Percentiles rank a stretch among this genome's conserved stretches.
Evolutionary conservation across 2,888 invertebrate genomes (phyloP).

Genomic region (Synanthedon myopaeformis): DNA sequence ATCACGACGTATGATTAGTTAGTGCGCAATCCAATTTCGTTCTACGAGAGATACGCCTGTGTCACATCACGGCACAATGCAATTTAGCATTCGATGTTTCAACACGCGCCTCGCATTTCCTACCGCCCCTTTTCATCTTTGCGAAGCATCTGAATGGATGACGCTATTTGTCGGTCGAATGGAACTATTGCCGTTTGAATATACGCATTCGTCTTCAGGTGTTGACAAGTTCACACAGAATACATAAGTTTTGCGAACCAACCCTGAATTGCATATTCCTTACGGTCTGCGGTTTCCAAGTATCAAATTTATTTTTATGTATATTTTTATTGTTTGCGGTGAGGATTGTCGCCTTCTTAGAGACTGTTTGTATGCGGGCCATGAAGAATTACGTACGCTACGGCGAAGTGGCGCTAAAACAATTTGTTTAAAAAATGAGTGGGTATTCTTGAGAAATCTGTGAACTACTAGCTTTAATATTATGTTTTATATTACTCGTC

Average conservation of each 20-base stretch:
- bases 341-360: slow-evolving; percentile 63
- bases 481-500: slow-evolving; percentile 40
- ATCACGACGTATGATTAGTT: slow-evolving; percentile 56
- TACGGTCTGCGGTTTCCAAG: slow-evolving; percentile 40
- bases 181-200: slow-evolving; percentile 28
- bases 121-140: slow-evolving; percentile 35
- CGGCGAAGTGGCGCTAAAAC: slow-evolving; percentile 55
- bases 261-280: slow-evolving; percentile 39
- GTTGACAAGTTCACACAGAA: slow-evolving; percentile 3
- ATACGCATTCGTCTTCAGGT: slow-evolving; percentile 10
- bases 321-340: slow-evolving; percentile 64
- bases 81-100: slow-evolving; percentile 49
- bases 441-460: slow-evolving; percentile 31
- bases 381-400: slow-evolving; percentile 58
- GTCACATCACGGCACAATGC: slow-evolving; percentile 44
- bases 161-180: slow-evolving; percentile 31
- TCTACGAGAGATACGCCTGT: slow-evolving; percentile 23
- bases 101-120: slow-evolving; percentile 32
- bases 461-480: slow-evolving; percentile 32
- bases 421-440: slow-evolving; percentile 58
- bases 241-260: slow-evolving; percentile 5
- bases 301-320: slow-evolving; percentile 66
- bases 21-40: slow-evolving; percentile 57
- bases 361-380: slow-evolving; percentile 64
- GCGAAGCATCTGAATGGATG: slow-evolving; percentile 21